These are phyloP conservation scores for Tiaroga cobitis DNA, from an alignment of 2,797 vertebrate genomes.

Conservation along the genomic window DNA sequence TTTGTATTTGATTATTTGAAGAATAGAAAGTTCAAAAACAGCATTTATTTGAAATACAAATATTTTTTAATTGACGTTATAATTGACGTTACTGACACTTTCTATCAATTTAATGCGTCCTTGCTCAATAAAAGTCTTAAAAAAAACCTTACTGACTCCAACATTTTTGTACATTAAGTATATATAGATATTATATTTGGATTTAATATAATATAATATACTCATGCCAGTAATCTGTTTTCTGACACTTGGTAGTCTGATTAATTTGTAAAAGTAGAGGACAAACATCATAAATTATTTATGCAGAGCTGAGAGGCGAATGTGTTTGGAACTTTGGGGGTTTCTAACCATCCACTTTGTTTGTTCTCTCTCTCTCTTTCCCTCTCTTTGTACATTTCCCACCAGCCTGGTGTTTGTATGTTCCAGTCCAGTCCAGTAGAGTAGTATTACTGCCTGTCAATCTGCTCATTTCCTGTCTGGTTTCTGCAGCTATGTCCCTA, in stretches of 20 bases:
- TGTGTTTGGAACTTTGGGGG: constrained; percentile 72
- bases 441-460: constrained; percentile 76
- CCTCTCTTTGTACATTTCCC: constrained; percentile 66
- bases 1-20: background rate
- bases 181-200: background rate
- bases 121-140: background rate
- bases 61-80: background rate
- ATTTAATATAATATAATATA: background rate
- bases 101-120: background rate
- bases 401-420: constrained; percentile 74
- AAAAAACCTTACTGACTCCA: background rate
- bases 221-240: background rate
- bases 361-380: constrained; percentile 55
- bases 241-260: background rate
- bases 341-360: constrained; percentile 59
- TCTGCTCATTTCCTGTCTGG: constrained; percentile 62
- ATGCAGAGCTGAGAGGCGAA: constrained; percentile 54
- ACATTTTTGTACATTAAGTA: background rate
- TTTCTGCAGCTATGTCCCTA: constrained; percentile 68
- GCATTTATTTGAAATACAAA: background rate
- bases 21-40: background rate
- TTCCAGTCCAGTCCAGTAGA: constrained; percentile 73
- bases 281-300: background rate
- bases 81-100: background rate
- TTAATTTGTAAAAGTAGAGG: background rate